Conservation (phyloP, 2,888 invertebrate species). For the Zelleria hepariella region DNA sequence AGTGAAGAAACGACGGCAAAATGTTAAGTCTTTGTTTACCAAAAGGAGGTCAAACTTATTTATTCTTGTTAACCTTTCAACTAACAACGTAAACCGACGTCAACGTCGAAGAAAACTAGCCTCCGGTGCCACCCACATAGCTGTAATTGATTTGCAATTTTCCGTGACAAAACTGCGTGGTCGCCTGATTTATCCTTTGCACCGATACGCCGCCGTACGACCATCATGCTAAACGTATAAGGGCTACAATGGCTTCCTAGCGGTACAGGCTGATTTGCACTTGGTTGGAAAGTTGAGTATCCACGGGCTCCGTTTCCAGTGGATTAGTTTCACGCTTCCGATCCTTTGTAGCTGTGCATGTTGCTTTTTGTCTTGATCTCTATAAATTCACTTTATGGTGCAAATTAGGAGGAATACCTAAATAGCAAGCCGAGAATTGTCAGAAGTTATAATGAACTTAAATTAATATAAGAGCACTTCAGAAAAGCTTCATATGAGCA, state of each 20-base stretch:
- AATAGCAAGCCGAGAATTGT: no score
- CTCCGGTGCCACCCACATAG: slow-evolving; percentile 13
- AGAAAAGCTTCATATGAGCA: no score
- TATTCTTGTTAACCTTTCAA: slow-evolving; percentile 7
- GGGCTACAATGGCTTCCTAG: slow-evolving; percentile 13
- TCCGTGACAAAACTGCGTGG: slow-evolving; percentile 16
- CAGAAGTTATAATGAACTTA: no score
- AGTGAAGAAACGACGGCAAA: not conserved
- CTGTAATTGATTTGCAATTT: slow-evolving; percentile 17
- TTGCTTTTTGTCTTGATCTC: not conserved
- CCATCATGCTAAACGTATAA: slow-evolving; percentile 13
- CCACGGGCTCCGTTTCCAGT: not conserved
- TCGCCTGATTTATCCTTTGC: slow-evolving; percentile 11
- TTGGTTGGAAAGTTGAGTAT: not conserved
- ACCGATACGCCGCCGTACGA: slow-evolving; percentile 14
- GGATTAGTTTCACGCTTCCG: no score
- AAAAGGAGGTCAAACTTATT: not conserved
- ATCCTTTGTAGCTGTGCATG: not conserved
- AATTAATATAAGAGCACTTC: no score
- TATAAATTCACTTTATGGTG: no score
- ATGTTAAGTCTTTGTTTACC: not conserved
- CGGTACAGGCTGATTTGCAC: slow-evolving; percentile 9
- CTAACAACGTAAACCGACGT: not conserved
- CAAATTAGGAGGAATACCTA: no score
- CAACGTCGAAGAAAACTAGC: not conserved